Evolutionary conservation across 2,113 vertebrate genomes (phyloP).

Genomic region (Cavia aperea): DNA sequence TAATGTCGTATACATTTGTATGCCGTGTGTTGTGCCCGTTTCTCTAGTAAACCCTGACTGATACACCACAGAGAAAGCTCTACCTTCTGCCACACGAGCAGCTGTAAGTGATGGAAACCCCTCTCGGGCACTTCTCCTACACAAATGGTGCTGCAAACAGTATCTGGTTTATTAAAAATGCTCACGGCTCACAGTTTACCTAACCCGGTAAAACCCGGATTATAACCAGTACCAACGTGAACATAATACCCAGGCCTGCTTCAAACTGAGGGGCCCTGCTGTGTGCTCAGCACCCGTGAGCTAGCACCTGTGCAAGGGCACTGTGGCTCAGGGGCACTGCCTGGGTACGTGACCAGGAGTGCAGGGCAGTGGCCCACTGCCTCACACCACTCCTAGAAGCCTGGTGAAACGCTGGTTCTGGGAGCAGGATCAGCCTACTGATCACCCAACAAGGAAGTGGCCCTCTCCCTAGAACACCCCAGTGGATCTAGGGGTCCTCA

Average conservation of each 20-base stretch:
- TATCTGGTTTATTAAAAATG: slow-evolving; percentile 51
- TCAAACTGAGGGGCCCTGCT: slow-evolving; percentile 40
- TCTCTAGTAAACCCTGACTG: no score
- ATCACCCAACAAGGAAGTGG: fast-evolving
- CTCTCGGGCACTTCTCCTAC: slow-evolving; percentile 63
- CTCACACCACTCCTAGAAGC: not conserved
- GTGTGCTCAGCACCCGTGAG: slow-evolving; percentile 61
- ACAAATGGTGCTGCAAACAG: slow-evolving; percentile 63
- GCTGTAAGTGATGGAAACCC: slow-evolving; percentile 44
- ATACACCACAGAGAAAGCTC: not conserved
- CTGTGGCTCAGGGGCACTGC: slow-evolving; percentile 20
- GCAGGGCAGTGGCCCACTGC: not conserved
- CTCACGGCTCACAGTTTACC: slow-evolving; percentile 57
- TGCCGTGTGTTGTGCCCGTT: no score
- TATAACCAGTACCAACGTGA: slow-evolving; percentile 63
- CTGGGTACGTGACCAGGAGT: not conserved
- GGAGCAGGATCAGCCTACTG: not conserved
- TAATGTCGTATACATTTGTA: no score
- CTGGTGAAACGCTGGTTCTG: fast-evolving
- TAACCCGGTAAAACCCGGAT: slow-evolving; percentile 49
- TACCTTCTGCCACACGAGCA: not conserved
- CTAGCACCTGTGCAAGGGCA: slow-evolving; percentile 36
- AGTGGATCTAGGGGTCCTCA: not conserved
- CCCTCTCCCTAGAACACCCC: not conserved
- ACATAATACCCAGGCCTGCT: not conserved